Percentiles rank a stretch among this genome's conserved stretches.
Conservation (phyloP, 2,113 vertebrate species). For the Lanius collurio region DNA sequence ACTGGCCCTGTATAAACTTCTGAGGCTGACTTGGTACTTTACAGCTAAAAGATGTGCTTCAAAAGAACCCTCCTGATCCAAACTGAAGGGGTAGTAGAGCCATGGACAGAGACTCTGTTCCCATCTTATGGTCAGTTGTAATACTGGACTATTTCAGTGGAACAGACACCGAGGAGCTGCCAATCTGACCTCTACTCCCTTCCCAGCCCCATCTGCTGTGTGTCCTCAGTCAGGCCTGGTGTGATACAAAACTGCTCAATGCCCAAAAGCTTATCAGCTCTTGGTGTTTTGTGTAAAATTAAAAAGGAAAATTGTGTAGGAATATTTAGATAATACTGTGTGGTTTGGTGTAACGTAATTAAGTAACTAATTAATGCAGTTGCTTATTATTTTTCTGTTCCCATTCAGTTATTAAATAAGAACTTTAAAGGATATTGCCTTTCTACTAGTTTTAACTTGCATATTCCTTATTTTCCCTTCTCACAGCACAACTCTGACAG, state of each 20-base stretch:
- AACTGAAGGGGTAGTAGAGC: neutral
- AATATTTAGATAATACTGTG: neutral
- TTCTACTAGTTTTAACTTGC: neutral
- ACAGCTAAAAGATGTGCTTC: neutral
- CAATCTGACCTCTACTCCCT: neutral
- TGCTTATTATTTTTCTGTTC: neutral
- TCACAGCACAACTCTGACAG: rapidly evolving
- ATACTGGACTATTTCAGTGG: neutral
- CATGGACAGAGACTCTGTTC: neutral
- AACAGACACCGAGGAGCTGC: neutral
- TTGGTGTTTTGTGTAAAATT: neutral
- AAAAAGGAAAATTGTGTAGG: neutral
- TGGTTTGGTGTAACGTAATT: neutral
- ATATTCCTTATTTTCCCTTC: neutral
- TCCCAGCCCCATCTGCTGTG: neutral
- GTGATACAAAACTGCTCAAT: neutral
- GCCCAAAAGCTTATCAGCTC: neutral
- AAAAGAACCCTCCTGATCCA: neutral
- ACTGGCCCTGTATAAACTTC: neutral
- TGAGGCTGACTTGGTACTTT: neutral
- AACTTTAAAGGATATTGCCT: neutral
- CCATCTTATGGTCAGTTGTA: neutral
- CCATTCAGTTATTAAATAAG: neutral
- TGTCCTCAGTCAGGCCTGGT: neutral
- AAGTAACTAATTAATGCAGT: neutral